Conservation (phyloP, 2,797 vertebrate species). For the Remorina albescens region DNA sequence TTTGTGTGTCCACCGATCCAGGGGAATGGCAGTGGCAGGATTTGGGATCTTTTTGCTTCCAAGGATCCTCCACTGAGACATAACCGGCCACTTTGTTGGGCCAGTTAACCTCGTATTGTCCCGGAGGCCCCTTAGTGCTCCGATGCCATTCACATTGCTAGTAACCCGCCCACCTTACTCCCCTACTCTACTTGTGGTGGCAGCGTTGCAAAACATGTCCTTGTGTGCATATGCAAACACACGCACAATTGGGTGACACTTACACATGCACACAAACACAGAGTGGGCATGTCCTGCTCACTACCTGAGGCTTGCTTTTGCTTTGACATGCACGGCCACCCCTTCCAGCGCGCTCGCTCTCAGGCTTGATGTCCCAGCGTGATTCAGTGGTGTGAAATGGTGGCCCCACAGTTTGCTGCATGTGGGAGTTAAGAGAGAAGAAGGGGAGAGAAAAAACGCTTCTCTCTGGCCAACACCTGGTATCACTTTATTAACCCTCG, state of each 20-base stretch:
- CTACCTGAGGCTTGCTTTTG: conserved; percentile 67
- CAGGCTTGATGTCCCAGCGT: conserved; percentile 64
- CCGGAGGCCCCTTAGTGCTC: conserved; percentile 52
- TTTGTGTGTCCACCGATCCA: conserved; percentile 68
- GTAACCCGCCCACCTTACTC: not conserved
- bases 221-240: conserved; percentile 46
- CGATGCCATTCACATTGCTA: conserved; percentile 40
- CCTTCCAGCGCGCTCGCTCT: conserved; percentile 34
- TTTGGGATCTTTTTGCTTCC: conserved; percentile 60
- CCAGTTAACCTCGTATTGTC: conserved; percentile 73
- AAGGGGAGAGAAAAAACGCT: conserved; percentile 6
- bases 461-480: conserved; percentile 86
- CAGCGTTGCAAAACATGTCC: conserved; percentile 36
- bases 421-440: conserved; percentile 64
- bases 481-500: conserved; percentile 90
- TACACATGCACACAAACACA: conserved; percentile 41
- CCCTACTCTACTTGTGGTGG: not conserved
- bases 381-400: conserved; percentile 78
- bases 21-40: conserved; percentile 56
- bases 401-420: conserved; percentile 75
- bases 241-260: conserved; percentile 30
- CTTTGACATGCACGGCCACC: conserved; percentile 57
- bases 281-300: conserved; percentile 14
- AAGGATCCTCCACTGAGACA: conserved; percentile 61
- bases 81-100: conserved; percentile 76